A percentile compares a stretch with the other conserved stretches of the same genome.
These are phyloP conservation scores for Caenorhabditis parvicauda DNA, from an alignment of 2,888 invertebrate species.

Conservation along the genomic window DNA sequence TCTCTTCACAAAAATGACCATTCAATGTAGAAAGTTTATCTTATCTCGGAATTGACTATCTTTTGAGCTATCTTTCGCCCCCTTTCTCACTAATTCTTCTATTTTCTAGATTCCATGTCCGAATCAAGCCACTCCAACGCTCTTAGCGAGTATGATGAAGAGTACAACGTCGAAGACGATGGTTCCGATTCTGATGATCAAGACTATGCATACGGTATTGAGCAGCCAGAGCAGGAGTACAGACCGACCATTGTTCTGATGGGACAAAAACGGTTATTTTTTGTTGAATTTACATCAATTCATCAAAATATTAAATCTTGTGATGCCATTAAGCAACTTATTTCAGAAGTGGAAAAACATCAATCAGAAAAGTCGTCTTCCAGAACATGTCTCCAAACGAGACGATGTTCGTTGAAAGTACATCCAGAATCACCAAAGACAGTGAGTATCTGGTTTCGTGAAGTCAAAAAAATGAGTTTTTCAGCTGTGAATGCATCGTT, in stretches of 20 bases:
- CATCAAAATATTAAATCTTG: background rate
- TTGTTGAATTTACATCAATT: background rate
- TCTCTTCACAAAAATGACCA: no score
- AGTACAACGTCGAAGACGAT: constrained; percentile 44
- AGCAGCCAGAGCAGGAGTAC: constrained; percentile 33
- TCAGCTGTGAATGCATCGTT: constrained; percentile 90
- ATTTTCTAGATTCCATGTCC: no score
- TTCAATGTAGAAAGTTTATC: no score
- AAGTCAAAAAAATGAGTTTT: constrained; percentile 32
- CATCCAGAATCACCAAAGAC: constrained; percentile 96
- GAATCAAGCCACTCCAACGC: no score
- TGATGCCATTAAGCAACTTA: background rate
- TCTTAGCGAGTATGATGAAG: constrained; percentile 21
- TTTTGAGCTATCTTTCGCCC: no score
- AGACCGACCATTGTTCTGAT: constrained; percentile 60
- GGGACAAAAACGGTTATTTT: constrained; percentile 57
- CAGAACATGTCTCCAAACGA: constrained; percentile 99
- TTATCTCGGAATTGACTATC: no score
- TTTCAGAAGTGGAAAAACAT: constrained; percentile 88
- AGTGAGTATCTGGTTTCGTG: constrained; percentile 61
- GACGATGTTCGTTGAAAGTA: constrained; percentile 94
- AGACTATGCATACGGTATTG: constrained; percentile 45
- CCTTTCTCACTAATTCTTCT: no score
- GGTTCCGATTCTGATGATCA: constrained; percentile 49
- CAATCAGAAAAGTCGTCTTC: constrained; percentile 99